Evolutionary conservation across 2,888 invertebrate genomes (phyloP), one percentile per base, ranked within the genome.

Genomic region (Aphidius colemani): DNA sequence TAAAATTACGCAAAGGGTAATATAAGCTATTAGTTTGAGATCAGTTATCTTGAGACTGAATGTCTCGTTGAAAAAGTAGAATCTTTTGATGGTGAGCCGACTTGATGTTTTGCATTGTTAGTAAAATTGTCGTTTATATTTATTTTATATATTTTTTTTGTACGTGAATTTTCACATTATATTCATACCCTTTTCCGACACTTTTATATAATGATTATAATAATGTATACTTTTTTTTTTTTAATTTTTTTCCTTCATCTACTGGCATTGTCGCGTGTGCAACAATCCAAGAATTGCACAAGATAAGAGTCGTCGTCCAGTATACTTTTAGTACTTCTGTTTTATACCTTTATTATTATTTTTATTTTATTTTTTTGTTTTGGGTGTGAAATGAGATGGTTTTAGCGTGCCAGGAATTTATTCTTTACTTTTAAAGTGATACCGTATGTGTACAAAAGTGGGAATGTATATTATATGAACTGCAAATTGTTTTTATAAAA

Each of bases 1-100:
- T 18, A 18, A 18, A 18, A 18, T 18, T 64, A 64, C 60, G 64
- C 60, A 64, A 64, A 56, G 60, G 60, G 13, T 18, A 18, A 18
- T 18, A 18, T 60, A 46, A 64, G 60, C 56, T 64, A 64, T 64
- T 64, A 64, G 64, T 64, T 60, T 18, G 60, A 64, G 60, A 64
- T 60, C 60, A 60, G 56, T 64, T 64, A 60, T 63, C 58, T 63
- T 8, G 53, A 55, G 56, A 53, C 39, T 56, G 50, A 46, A 64
- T 50, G 13, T 18, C 64, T 60, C 49, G 56, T 57, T 51, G n/a
- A 57, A 60, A 57, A 64, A 64, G 60, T 64, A 45, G 49, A 50
- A 44, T 60, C 64, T 59, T 64, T 64, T 64, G 64, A 64, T 60
- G 64, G 50, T 48, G 18, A 18, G 55, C 64, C 64, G 64, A 57